Base-by-base conservation (phyloP, 2,113 vertebrate genomes). In the Corythornis vintsioides region DNA sequence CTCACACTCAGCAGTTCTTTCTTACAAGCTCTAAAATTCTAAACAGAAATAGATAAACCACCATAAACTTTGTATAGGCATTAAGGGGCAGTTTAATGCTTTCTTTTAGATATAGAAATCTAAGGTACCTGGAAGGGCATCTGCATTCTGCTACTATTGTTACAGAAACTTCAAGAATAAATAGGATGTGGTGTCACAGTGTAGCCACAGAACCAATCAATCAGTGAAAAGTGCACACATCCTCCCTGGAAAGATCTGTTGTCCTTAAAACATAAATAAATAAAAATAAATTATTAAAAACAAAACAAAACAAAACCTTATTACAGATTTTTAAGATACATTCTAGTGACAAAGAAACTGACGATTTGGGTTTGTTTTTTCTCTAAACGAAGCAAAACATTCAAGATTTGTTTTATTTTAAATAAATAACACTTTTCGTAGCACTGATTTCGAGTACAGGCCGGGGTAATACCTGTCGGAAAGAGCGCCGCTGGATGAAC, bases 141-240 rank as follows among this genome's bases (percentile, higher is more conserved):
- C 4, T 50, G 9, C 20, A 11, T 10, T 56, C 9, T 72, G 15
- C 64, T 20, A 60, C 2, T 6, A 15, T 31, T 38, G 21, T 4
- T 59, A n/a, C 3, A 31, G 69, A 45, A 78, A 1, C 9, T 35
- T 25, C 9, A 25, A 18, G 7, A 45, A 15, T 19, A 38, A 72
- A 59, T 1, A n/a, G 7, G 25, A 5, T 10, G 10, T 9, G 11
- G 20, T 55, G 20, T 33, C 40, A 29, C 16, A 19, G 31, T 2
- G 18, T 3, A 67, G 20, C 45, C 0, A 0, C 2, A 42, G 9
- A 88, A 17, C 6, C 38, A 57, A 40, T 0, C 0, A 74, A 11
- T 3, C 28, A 55, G 3, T 6, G 8, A n/a, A 28, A 64, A 43
- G 42, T 53, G 40, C 50, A 10, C 3, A 50, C 3, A 3, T 40